Evolutionary conservation across 2,113 vertebrate species (phyloP).

Genomic region (Phocoena phocoena): DNA sequence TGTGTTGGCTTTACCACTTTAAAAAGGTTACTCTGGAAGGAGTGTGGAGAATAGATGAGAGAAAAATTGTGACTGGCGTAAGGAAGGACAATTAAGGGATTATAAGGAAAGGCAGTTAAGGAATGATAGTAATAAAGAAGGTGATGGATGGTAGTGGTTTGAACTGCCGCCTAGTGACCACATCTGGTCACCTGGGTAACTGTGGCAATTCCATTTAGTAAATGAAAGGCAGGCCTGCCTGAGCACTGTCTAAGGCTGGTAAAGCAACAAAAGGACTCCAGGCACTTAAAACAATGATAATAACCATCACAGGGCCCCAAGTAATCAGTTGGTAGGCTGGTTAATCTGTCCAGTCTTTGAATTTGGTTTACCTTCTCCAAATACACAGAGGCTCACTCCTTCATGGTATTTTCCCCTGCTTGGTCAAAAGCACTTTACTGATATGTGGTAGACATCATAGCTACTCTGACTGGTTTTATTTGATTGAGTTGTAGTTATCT

Average conservation of each 20-base stretch:
- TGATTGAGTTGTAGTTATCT: constrained; percentile 66
- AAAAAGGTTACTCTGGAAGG: neutral
- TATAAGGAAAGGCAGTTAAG: neutral
- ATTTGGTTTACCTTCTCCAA: neutral
- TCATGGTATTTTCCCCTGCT: neutral
- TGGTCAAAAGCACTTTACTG: neutral
- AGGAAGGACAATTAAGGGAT: neutral
- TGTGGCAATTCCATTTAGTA: neutral
- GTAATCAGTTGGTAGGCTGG: neutral
- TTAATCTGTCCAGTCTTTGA: neutral
- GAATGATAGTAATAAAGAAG: neutral
- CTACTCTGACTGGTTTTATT: neutral
- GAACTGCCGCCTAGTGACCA: neutral
- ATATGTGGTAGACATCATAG: neutral
- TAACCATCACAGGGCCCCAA: neutral
- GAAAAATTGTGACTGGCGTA: neutral
- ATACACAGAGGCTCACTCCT: neutral
- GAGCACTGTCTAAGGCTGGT: neutral
- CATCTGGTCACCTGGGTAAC: neutral
- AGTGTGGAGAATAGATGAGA: neutral
- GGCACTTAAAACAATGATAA: neutral
- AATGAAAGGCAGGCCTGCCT: neutral
- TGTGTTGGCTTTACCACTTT: neutral
- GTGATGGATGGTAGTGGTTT: neutral
- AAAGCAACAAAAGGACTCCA: neutral